Evolutionary conservation across 2,113 vertebrate species (phyloP).

Genomic region (Boulengeromyrus knoepffleri): DNA sequence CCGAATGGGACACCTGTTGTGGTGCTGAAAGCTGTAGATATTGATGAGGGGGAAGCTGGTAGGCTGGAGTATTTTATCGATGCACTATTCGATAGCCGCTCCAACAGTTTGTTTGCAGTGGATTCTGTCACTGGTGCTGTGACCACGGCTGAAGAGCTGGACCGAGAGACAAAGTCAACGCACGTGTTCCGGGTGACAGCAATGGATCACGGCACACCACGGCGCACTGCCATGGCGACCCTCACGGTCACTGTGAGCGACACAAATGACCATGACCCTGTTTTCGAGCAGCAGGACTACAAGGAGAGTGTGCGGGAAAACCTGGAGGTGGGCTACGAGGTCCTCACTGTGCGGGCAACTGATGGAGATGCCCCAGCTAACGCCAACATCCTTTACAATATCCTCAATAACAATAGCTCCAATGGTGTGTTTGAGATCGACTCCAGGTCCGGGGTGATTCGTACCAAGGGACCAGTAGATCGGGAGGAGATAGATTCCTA

Average conservation of each 20-base stretch:
- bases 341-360: conserved; percentile 87
- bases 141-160: conserved; percentile 71
- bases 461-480: conserved; percentile 81
- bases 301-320: conserved; percentile 89
- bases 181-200: conserved; percentile 86
- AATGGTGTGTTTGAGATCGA: conserved; percentile 85
- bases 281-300: conserved; percentile 88
- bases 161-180: conserved; percentile 86
- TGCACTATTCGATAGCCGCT: conserved; percentile 90
- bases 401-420: conserved; percentile 65
- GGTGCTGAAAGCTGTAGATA: conserved; percentile 69
- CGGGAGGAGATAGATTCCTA: conserved; percentile 80
- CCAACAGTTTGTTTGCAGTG: conserved; percentile 70
- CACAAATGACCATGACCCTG: conserved; percentile 80
- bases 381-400: conserved; percentile 82
- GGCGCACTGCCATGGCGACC: conserved; percentile 82
- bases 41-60: conserved; percentile 78
- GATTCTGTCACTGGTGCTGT: conserved; percentile 63
- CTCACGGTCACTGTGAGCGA: conserved; percentile 81
- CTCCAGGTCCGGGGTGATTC: conserved; percentile 80
- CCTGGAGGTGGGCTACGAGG: conserved; percentile 89
- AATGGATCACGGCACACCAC: conserved; percentile 68
- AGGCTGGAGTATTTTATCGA: conserved; percentile 78
- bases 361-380: conserved; percentile 82
- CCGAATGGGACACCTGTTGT: conserved; percentile 73